A percentile compares a stretch with the other conserved stretches of the same genome.
phyloP scores from a whole-genome alignment of 2,113 vertebrate species.

The Copsychus sechellarum region DNA sequence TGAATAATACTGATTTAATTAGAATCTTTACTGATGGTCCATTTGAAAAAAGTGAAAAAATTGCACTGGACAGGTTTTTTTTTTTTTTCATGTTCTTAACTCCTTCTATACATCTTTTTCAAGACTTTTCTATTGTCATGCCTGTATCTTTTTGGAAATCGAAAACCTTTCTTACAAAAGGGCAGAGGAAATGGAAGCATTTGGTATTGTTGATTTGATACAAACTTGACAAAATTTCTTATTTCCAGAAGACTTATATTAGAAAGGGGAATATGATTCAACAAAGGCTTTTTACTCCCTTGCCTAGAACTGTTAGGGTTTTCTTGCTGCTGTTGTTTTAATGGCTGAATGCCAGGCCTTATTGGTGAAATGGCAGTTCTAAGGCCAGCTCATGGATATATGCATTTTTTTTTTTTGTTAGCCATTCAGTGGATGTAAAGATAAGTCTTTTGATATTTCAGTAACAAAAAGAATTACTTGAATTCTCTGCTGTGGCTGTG shows the following conservation, averaged over 20 bases:
- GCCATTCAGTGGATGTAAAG: background rate
- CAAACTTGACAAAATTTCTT: background rate
- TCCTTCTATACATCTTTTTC: background rate
- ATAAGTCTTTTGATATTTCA: background rate
- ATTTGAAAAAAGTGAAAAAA: background rate
- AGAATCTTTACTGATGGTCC: background rate
- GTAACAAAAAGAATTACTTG: background rate
- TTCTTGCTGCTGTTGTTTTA: background rate
- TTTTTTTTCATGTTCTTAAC: background rate
- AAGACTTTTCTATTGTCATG: background rate
- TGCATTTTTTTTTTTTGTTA: background rate
- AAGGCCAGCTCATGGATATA: background rate
- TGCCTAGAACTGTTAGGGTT: background rate
- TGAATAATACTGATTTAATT: constrained; percentile 43
- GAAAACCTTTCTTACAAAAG: background rate
- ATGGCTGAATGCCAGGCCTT: background rate
- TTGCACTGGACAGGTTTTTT: background rate
- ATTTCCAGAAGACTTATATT: background rate
- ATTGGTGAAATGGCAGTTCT: background rate
- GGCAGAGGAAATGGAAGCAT: background rate
- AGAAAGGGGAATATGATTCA: background rate
- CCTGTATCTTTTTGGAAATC: background rate
- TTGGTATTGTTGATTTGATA: background rate
- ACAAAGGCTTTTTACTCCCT: background rate
- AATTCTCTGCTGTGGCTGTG: background rate